Conservation (phyloP, 2,113 vertebrate genomes). For the Zapus hudsonius region DNA sequence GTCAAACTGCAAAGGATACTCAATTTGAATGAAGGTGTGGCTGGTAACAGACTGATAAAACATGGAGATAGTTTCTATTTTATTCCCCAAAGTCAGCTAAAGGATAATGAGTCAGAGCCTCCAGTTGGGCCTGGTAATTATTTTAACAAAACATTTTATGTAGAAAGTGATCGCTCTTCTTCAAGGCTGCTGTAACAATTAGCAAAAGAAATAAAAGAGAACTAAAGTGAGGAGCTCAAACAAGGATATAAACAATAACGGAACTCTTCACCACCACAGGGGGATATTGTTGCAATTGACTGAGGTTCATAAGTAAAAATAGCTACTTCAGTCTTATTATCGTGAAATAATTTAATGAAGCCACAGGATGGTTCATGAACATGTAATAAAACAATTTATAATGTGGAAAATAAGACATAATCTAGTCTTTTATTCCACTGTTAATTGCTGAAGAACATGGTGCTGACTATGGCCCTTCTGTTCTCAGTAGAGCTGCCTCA, state of each 20-base stretch:
- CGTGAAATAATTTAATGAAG: constrained; percentile 54
- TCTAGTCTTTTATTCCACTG: background rate
- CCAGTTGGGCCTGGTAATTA: constrained; percentile 15
- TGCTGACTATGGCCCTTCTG: background rate
- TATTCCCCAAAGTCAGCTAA: constrained; percentile 44
- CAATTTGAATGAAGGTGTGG: background rate
- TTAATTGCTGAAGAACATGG: background rate
- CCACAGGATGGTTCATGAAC: constrained; percentile 10
- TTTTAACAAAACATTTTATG: constrained; percentile 53
- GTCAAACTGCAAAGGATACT: background rate
- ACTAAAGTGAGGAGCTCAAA: constrained; percentile 13
- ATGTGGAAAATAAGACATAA: constrained; percentile 9
- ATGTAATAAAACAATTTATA: constrained; percentile 25
- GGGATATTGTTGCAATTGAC: background rate
- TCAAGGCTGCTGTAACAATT: constrained; percentile 59
- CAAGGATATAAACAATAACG: constrained; percentile 27
- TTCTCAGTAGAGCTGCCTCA: background rate
- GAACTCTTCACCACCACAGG: background rate
- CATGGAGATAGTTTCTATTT: background rate
- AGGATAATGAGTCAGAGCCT: constrained; percentile 25
- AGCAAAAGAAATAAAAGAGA: constrained; percentile 46
- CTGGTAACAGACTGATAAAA: background rate
- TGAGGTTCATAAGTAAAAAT: constrained; percentile 49
- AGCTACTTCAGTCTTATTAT: constrained; percentile 42
- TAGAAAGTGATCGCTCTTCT: constrained; percentile 44